Evolutionary conservation across 1,140 invertebrate genomes (phyloP).

Genomic region (Papilio glaucus): DNA sequence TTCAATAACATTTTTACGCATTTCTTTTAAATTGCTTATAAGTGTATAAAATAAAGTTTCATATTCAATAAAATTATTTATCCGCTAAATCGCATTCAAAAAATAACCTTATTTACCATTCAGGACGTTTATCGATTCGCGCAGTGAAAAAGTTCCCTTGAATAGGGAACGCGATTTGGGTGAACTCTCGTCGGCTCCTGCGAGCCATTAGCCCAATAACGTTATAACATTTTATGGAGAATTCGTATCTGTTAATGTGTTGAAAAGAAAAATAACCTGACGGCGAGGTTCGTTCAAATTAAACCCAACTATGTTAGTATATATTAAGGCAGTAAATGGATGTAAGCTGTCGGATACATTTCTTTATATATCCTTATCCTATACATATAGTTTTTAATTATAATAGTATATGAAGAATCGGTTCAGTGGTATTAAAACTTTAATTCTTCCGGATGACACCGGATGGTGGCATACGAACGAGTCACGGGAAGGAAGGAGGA

Average conservation of each 20-base stretch:
- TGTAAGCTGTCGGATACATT: too few relatives aligned
- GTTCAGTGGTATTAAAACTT: too few relatives aligned
- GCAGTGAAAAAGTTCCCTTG: conserved; percentile 2
- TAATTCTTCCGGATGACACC: too few relatives aligned
- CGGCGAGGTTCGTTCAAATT: not conserved
- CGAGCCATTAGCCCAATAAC: conserved; percentile 12
- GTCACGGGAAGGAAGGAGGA: too few relatives aligned
- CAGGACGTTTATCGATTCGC: conserved; percentile 17
- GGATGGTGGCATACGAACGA: too few relatives aligned
- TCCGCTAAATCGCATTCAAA: not conserved
- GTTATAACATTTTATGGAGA: conserved; percentile 1
- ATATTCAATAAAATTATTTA: conserved; percentile 23
- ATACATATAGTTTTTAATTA: too few relatives aligned
- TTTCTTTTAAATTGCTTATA: not conserved
- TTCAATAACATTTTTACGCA: too few relatives aligned
- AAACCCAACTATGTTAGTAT: not conserved
- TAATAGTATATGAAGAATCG: too few relatives aligned
- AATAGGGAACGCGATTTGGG: conserved; percentile 12
- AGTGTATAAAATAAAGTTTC: not conserved
- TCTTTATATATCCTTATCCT: too few relatives aligned
- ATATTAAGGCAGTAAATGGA: not conserved
- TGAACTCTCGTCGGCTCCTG: conserved; percentile 7
- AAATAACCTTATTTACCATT: conserved; percentile 11
- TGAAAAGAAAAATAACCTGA: not conserved
- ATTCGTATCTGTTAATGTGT: not conserved